phyloP scores from a whole-genome alignment of 2,888 invertebrate species.

The Caenorhabditis sulstoni region DNA sequence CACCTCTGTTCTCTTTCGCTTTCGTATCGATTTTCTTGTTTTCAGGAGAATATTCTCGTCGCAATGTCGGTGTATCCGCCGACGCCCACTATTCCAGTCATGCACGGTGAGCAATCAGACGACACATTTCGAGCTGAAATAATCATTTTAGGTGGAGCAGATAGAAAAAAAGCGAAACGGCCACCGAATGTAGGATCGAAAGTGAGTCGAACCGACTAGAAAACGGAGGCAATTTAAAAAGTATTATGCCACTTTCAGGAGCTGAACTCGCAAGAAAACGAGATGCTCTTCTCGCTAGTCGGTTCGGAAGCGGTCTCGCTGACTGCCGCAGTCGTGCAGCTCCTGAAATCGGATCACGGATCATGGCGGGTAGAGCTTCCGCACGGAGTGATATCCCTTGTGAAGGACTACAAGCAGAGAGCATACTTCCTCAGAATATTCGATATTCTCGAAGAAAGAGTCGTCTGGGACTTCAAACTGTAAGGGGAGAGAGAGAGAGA shows the following conservation, averaged over 20 bases:
- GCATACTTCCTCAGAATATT: slow-evolving; percentile 71
- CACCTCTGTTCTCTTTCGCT: slow-evolving; percentile 12
- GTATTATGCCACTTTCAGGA: slow-evolving; percentile 38
- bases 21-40: slow-evolving; percentile 18
- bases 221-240: not conserved
- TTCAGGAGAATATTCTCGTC: slow-evolving; percentile 4
- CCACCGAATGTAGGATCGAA: slow-evolving; percentile 55
- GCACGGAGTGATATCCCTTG: slow-evolving; percentile 69
- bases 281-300: slow-evolving; percentile 57
- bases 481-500: slow-evolving; percentile 34
- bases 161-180: slow-evolving; percentile 42
- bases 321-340: slow-evolving; percentile 72
- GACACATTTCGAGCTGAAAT: not conserved
- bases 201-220: slow-evolving; percentile 16
- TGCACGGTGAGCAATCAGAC: slow-evolving; percentile 46
- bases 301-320: slow-evolving; percentile 70
- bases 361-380: slow-evolving; percentile 65
- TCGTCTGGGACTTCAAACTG: slow-evolving; percentile 72
- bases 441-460: slow-evolving; percentile 68
- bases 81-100: slow-evolving; percentile 52
- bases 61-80: slow-evolving; percentile 62
- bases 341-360: slow-evolving; percentile 64
- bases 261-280: slow-evolving; percentile 58
- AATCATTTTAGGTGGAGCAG: slow-evolving; percentile 46
- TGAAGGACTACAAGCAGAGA: slow-evolving; percentile 73